phyloP scores from a whole-genome alignment of 2,888 invertebrate species.

The Macrophya alboannulata region DNA sequence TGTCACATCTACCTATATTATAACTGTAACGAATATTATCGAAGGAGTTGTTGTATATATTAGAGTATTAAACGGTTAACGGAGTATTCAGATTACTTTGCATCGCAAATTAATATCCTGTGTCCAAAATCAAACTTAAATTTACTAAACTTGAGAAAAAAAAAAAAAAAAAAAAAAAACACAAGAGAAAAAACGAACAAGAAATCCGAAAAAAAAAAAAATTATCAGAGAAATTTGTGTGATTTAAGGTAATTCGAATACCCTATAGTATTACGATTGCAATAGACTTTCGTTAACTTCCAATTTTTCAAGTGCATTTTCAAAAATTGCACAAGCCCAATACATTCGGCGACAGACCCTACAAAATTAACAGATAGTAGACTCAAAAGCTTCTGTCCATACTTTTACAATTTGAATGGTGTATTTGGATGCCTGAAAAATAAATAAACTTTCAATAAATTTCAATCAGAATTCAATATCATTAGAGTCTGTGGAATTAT shows the following conservation, averaged over 20 bases:
- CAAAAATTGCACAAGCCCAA: constrained; percentile 19
- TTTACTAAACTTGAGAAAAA: neutral
- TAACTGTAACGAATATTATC: constrained; percentile 5
- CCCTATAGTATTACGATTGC: constrained; percentile 31
- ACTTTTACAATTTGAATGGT: constrained; percentile 1
- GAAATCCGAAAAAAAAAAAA: neutral
- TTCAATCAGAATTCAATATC: neutral
- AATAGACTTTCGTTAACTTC: constrained; percentile 1
- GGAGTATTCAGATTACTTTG: constrained; percentile 22
- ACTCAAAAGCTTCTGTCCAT: neutral
- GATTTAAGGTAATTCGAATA: constrained; percentile 29
- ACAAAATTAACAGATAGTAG: neutral
- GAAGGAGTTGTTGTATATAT: constrained; percentile 43
- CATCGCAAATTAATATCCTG: constrained; percentile 23
- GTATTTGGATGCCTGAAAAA: neutral
- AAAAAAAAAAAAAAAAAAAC: neutral
- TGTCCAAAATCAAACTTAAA: neutral
- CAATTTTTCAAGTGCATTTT: constrained; percentile 4
- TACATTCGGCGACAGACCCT: neutral
- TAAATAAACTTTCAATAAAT: neutral
- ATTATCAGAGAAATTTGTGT: constrained; percentile 1
- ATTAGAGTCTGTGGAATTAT: neutral
- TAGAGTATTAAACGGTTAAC: constrained; percentile 27
- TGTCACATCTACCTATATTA: constrained; percentile 14
- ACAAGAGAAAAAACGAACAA: neutral